Evolutionary conservation across 64 coral and sea anemone genomes (phyloP).

Genomic region (Astreopora myriophthalma): DNA sequence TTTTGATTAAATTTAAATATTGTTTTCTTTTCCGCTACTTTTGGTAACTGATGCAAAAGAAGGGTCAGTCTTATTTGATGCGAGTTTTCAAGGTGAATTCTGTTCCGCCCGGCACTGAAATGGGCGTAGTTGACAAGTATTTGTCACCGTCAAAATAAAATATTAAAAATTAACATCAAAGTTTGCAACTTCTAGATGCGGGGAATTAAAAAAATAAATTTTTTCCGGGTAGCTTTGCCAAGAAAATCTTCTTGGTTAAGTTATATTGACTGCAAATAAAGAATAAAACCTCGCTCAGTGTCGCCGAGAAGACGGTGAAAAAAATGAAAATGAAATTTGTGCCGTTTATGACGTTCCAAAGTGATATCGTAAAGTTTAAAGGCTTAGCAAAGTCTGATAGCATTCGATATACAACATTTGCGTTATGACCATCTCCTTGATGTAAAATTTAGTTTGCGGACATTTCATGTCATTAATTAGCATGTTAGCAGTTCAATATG

Average conservation of each 20-base stretch:
- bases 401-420: background rate
- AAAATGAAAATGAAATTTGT: background rate
- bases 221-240: background rate
- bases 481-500: background rate
- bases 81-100: background rate
- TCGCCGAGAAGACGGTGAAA: no score
- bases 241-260: background rate
- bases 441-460: background rate
- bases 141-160: background rate
- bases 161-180: background rate
- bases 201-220: background rate
- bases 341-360: background rate
- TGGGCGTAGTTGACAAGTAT: background rate
- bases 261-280: background rate
- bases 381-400: no score
- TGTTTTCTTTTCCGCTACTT: conserved; percentile 6
- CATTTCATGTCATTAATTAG: background rate
- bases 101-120: background rate
- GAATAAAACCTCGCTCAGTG: no score
- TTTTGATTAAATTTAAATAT: conserved; percentile 17
- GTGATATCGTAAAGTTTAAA: no score
- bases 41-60: background rate
- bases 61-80: no score
- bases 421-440: background rate
- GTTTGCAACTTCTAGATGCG: background rate